Base-by-base conservation (phyloP, 2,113 vertebrate genomes). In the Parus major region DNA sequence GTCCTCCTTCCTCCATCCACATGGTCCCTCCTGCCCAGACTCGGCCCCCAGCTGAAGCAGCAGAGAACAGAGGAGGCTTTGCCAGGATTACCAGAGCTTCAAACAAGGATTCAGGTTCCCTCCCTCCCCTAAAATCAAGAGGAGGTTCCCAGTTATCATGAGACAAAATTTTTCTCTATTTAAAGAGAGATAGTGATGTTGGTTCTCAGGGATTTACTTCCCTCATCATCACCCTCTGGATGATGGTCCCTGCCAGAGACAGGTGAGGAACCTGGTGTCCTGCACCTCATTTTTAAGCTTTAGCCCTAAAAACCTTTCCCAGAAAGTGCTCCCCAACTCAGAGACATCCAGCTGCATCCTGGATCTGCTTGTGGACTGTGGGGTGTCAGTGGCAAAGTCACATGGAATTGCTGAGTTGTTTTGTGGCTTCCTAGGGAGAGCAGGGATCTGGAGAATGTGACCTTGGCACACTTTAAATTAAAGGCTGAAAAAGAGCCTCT, bases 1-100 rank as follows among this genome's bases (percentile, higher is more conserved):
- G 29, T 88, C 79, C 86, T 90, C 82, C 78, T 72, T 63, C 95
- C 92, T 95, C 77, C 39, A 9, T 47, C 68, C 90, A 41, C 85
- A 81, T 25, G 82, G 92, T 93, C 73, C 70, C 83, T 88, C 52
- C 71, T 52, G 83, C 13, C 84, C 87, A 24, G 86, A 27, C 65
- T 91, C 24, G 0, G 24, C 49, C 78, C 52, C 60, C 47, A 33
- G 75, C 65, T 0, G 7, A 86, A 84, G 66, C n/a, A 56, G 56
- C 57, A 36, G 49, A 81, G 50, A 91, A 41, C 66, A 66, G 42
- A 35, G 57, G 46, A 20, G 35, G 46, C 50, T 86, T 56, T 65
- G 39, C 35, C n/a, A 19, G 79, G 29, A 31, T 50, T 28, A 5
- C 52, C 44, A 36, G 55, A 55, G 47, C 72, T 70, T 47, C 69